phyloP scores from a whole-genome alignment of 2,113 vertebrate species.

The Campylorhamphus procurvoides region DNA sequence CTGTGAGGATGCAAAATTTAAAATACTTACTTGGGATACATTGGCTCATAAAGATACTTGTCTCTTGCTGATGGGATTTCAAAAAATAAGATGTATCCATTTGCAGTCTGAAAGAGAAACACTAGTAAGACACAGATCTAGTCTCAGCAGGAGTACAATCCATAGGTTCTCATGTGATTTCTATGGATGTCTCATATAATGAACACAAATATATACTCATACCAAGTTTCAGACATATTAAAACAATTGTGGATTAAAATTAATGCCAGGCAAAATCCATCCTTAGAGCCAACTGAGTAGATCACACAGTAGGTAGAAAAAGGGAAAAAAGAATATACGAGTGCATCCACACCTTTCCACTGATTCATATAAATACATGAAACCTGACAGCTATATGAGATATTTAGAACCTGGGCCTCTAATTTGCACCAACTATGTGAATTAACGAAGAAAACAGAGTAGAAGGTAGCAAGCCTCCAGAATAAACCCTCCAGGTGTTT shows the following conservation, averaged over 20 bases:
- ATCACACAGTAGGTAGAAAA: background rate
- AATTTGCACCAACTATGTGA: background rate
- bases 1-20: background rate
- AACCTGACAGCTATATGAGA: background rate
- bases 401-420: background rate
- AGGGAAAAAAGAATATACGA: background rate
- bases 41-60: constrained; percentile 92
- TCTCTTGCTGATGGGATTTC: constrained; percentile 86
- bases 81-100: constrained; percentile 96
- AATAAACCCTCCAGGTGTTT: background rate
- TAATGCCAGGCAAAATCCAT: background rate
- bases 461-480: background rate
- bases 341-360: background rate
- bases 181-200: background rate
- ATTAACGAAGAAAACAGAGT: background rate
- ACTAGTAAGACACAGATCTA: background rate
- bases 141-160: background rate
- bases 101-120: constrained; percentile 87
- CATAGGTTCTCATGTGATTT: background rate
- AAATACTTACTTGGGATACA: constrained; percentile 92
- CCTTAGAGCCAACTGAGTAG: background rate
- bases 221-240: background rate
- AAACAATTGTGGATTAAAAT: background rate
- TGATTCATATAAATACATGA: background rate
- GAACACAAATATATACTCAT: background rate